These are phyloP conservation scores for Thecocarcelia acutangulata DNA, from an alignment of 2,888 invertebrate genomes.

Conservation along the genomic window DNA sequence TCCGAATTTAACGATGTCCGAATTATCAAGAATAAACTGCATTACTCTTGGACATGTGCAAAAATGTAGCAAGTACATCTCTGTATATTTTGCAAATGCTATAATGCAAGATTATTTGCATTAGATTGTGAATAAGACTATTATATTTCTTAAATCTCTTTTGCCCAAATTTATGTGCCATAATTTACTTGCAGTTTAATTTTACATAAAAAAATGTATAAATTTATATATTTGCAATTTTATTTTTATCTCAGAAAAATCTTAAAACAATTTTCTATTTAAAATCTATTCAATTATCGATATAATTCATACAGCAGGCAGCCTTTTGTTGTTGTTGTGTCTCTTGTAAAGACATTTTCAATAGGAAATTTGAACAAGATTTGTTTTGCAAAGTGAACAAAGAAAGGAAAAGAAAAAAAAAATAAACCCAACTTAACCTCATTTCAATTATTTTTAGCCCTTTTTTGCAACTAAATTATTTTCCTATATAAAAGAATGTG, in stretches of 20 bases:
- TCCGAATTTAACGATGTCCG: too few relatives aligned
- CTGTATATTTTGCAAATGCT: too few relatives aligned
- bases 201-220: neutral
- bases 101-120: too few relatives aligned
- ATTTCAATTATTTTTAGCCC: constrained; percentile 63
- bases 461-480: constrained; percentile 33
- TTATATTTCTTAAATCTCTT: neutral
- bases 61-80: too few relatives aligned
- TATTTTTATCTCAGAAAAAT: constrained; percentile 11
- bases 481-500: constrained; percentile 27
- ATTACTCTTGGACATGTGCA: too few relatives aligned
- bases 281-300: constrained; percentile 15
- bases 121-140: too few relatives aligned
- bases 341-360: constrained; percentile 28
- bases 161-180: neutral
- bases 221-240: neutral
- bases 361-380: constrained; percentile 31
- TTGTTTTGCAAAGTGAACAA: constrained; percentile 13
- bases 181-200: neutral
- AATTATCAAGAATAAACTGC: too few relatives aligned
- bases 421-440: constrained; percentile 66
- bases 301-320: neutral
- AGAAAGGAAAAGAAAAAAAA: constrained; percentile 8
- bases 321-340: neutral
- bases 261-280: neutral